A percentile compares a stretch with the other conserved stretches of the same genome.
These are phyloP conservation scores for Mormyrus proboscirostris DNA, from an alignment of 2,797 vertebrate species.

Conservation along the genomic window DNA sequence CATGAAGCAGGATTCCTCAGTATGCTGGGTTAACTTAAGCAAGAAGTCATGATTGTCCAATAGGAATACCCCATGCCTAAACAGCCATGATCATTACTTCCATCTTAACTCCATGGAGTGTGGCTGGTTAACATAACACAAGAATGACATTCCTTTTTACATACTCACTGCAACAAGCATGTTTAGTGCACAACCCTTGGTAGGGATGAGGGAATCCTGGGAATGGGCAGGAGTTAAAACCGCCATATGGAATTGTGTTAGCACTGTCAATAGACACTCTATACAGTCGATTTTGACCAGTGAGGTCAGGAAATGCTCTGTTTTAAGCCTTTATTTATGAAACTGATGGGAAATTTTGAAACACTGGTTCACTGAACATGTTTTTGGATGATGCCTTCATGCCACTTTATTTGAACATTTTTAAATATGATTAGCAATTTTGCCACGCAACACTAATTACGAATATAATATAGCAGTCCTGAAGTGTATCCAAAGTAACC, in stretches of 20 bases:
- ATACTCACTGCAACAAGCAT: conserved; percentile 46
- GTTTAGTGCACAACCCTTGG: conserved; percentile 44
- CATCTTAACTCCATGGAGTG: neutral
- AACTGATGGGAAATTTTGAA: neutral
- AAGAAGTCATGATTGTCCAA: neutral
- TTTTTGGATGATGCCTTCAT: neutral
- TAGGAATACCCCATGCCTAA: neutral
- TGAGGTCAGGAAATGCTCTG: neutral
- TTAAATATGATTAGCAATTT: neutral
- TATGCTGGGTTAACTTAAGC: neutral
- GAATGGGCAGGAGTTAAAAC: conserved; percentile 47
- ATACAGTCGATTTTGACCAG: neutral
- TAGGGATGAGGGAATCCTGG: conserved; percentile 38
- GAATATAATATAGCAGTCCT: neutral
- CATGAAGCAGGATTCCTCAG: neutral
- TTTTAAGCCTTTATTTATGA: neutral
- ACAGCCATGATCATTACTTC: neutral
- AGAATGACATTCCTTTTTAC: conserved; percentile 48
- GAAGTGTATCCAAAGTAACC: neutral
- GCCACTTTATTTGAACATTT: neutral
- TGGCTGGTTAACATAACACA: conserved; percentile 18
- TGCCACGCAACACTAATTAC: neutral
- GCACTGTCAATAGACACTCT: neutral
- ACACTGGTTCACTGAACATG: neutral
- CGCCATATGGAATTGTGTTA: conserved; percentile 32